Percentiles rank a stretch among this genome's conserved stretches.
Evolutionary conservation across 2,113 vertebrate species (phyloP).

Genomic region (Megaleporinus macrocephalus): DNA sequence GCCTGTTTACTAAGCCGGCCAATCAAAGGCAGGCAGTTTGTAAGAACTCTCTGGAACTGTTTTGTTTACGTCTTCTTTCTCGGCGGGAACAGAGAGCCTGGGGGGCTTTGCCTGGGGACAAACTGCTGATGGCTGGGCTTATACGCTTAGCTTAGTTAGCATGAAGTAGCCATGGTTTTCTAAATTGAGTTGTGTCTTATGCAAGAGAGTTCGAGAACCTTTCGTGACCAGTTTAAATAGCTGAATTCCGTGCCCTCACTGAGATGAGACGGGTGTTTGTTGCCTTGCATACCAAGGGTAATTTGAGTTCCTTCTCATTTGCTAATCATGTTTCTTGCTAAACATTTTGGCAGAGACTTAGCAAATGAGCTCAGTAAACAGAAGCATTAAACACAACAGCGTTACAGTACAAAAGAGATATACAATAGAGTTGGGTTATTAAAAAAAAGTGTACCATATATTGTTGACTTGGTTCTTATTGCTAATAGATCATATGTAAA

Average conservation of each 20-base stretch:
- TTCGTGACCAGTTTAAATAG: slow-evolving; percentile 12
- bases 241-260: slow-evolving; percentile 1
- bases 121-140: not conserved
- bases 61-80: slow-evolving; percentile 28
- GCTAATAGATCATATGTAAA: not conserved
- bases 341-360: not conserved
- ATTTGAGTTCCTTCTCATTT: slow-evolving; percentile 40
- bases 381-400: not conserved
- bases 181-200: slow-evolving; percentile 37
- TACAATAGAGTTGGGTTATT: not conserved
- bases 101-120: slow-evolving; percentile 28
- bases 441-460: not conserved
- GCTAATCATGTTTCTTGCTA: slow-evolving; percentile 23
- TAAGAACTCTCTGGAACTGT: slow-evolving; percentile 1
- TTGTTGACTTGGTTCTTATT: not conserved
- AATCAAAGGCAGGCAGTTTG: slow-evolving; percentile 28
- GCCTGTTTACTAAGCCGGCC: slow-evolving; percentile 35
- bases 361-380: not conserved
- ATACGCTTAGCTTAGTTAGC: slow-evolving; percentile 10
- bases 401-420: too few species aligned
- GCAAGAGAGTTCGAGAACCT: slow-evolving; percentile 21
- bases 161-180: slow-evolving; percentile 23
- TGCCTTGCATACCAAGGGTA: slow-evolving; percentile 27
- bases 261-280: slow-evolving; percentile 34
- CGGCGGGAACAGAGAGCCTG: slow-evolving; percentile 3